Evolutionary conservation across 1,140 invertebrate species (phyloP).

Genomic region (Gonatopus flavifemur): DNA sequence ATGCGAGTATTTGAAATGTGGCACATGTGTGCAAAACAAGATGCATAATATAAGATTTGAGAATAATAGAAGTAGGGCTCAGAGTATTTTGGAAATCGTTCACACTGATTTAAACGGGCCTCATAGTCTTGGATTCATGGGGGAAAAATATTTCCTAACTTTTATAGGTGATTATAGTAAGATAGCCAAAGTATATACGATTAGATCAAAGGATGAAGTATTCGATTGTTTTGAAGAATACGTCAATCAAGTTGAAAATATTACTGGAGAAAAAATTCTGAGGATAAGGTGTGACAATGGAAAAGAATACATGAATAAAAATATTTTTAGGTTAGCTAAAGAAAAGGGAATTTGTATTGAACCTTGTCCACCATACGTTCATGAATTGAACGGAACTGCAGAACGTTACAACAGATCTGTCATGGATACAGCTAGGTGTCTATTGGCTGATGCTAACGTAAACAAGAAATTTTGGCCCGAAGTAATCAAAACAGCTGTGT

Average conservation of each 20-base stretch:
- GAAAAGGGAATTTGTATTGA: background rate
- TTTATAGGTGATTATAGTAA: background rate
- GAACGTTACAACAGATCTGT: constrained; percentile 21
- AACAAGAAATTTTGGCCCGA: constrained; percentile 40
- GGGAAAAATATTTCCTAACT: background rate
- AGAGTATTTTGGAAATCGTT: background rate
- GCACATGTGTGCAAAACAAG: background rate
- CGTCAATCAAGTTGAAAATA: constrained; percentile 26
- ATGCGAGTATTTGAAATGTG: background rate
- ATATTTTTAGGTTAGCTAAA: background rate
- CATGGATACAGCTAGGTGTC: constrained; percentile 23
- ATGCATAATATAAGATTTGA: background rate
- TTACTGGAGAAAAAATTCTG: constrained; percentile 35
- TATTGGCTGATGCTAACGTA: constrained; percentile 19
- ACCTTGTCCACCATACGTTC: constrained; percentile 1
- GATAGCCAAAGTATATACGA: background rate
- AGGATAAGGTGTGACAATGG: constrained; percentile 47
- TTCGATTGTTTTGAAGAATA: constrained; percentile 25
- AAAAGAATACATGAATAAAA: constrained; percentile 39
- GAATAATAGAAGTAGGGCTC: background rate
- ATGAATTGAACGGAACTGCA: no score
- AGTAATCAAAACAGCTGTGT: constrained; percentile 28
- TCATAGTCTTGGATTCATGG: background rate
- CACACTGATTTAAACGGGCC: background rate
- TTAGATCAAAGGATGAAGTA: constrained; percentile 39